These are phyloP conservation scores for Aphyosemion australe DNA, from an alignment of 2,113 vertebrate genomes.

Conservation along the genomic window DNA sequence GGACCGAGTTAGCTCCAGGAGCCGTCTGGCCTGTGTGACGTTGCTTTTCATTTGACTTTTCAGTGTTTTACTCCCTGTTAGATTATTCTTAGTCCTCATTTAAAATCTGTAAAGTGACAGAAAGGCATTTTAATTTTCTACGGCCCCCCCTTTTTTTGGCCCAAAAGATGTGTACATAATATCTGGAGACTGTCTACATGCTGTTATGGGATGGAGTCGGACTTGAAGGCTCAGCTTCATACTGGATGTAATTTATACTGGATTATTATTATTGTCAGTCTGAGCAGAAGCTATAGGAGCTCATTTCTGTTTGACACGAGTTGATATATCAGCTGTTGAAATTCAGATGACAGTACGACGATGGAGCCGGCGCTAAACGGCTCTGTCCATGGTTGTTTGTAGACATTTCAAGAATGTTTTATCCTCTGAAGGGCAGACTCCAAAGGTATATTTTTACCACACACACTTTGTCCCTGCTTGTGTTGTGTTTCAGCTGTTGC, in stretches of 20 bases:
- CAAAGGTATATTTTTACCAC: slow-evolving; percentile 87
- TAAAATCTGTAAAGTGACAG: slow-evolving; percentile 52
- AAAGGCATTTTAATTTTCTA: slow-evolving; percentile 70
- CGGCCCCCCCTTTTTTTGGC: slow-evolving; percentile 35
- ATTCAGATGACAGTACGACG: not conserved
- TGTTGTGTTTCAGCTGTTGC: slow-evolving; percentile 79
- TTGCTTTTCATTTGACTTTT: slow-evolving; percentile 56
- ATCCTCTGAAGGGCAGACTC: slow-evolving; percentile 83
- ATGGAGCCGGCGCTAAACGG: not conserved
- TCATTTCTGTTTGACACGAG: not conserved
- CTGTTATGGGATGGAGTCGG: slow-evolving; percentile 11
- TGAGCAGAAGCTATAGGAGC: slow-evolving; percentile 19
- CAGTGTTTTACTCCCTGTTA: slow-evolving; percentile 46
- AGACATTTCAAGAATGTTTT: slow-evolving; percentile 88
- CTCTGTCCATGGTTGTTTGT: slow-evolving; percentile 36
- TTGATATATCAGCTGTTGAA: not conserved
- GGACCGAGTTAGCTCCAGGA: slow-evolving; percentile 65
- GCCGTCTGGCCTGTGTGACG: slow-evolving; percentile 44
- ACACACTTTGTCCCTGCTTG: slow-evolving; percentile 87
- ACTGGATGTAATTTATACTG: slow-evolving; percentile 23
- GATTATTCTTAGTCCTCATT: slow-evolving; percentile 56
- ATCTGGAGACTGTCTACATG: slow-evolving; percentile 51
- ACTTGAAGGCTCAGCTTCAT: not conserved
- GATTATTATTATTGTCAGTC: slow-evolving; percentile 6
- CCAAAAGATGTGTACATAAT: slow-evolving; percentile 84